Evolutionary conservation across 2,113 vertebrate genomes (phyloP).

Genomic region (Bucco capensis): DNA sequence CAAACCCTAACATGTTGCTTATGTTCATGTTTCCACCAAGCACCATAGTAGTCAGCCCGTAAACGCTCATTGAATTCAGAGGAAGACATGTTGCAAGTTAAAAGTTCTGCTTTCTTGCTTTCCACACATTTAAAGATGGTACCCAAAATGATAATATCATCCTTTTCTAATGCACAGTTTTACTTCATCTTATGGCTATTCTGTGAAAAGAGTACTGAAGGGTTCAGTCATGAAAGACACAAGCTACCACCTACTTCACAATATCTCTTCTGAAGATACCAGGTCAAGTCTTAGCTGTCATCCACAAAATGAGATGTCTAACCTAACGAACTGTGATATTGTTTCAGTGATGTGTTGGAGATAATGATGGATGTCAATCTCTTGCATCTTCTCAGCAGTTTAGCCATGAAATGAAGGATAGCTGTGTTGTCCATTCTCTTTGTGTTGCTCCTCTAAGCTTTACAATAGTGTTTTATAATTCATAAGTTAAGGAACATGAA

Average conservation of each 20-base stretch:
- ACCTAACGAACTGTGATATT: background rate
- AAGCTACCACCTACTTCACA: background rate
- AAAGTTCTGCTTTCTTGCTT: background rate
- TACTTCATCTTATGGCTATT: background rate
- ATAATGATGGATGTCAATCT: background rate
- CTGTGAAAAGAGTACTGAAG: background rate
- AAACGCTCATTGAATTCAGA: background rate
- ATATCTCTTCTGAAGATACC: background rate
- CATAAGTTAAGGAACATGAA: conserved; percentile 23
- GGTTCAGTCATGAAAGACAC: background rate
- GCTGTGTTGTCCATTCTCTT: background rate
- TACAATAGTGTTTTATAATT: conserved; percentile 24
- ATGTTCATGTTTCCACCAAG: background rate
- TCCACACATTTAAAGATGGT: background rate
- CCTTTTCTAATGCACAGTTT: background rate
- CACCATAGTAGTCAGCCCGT: background rate
- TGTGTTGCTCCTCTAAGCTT: background rate
- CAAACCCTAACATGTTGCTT: background rate
- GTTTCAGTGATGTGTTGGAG: background rate
- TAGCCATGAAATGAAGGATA: background rate
- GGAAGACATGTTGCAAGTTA: background rate
- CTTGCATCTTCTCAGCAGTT: background rate
- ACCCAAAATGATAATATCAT: background rate
- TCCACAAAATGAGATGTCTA: background rate
- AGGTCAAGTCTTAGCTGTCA: background rate